These are phyloP conservation scores for Gorsachius magnificus DNA, from an alignment of 2,797 vertebrate genomes.

Conservation along the genomic window DNA sequence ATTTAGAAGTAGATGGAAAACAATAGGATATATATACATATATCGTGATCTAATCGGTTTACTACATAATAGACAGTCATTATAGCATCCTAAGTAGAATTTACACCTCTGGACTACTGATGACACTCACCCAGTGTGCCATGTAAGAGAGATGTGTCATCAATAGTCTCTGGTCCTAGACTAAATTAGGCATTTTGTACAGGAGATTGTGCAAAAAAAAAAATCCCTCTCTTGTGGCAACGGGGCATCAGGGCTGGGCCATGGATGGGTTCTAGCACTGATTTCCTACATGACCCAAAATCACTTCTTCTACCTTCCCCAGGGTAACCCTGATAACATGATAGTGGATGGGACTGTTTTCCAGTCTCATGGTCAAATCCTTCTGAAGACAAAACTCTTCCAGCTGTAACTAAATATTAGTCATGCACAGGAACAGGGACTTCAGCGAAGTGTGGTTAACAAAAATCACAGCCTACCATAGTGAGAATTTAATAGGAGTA, in stretches of 20 bases:
- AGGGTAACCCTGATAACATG: not conserved
- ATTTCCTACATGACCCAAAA: not conserved
- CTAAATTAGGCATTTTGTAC: not conserved
- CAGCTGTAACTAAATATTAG: not conserved
- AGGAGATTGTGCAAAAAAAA: not conserved
- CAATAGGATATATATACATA: not conserved
- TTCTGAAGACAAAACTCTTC: not conserved
- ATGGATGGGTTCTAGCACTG: not conserved
- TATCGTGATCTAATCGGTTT: not conserved
- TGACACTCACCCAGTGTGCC: not conserved
- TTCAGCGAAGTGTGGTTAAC: not conserved
- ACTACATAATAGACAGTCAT: not conserved
- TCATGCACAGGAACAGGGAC: not conserved
- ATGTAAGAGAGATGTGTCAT: not conserved
- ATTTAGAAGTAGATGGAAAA: not conserved
- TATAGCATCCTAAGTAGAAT: not conserved
- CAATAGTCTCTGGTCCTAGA: not conserved
- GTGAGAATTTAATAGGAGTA: not conserved
- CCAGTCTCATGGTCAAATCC: not conserved
- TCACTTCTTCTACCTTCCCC: not conserved
- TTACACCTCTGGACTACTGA: not conserved
- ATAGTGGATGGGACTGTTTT: not conserved
- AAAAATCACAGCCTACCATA: not conserved
- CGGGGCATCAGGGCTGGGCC: not conserved
- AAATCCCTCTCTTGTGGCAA: not conserved